A percentile compares a stretch with the other conserved stretches of the same genome.
These are phyloP conservation scores for Heliconius cydno DNA, from an alignment of 2,888 invertebrate genomes.

Conservation along the genomic window DNA sequence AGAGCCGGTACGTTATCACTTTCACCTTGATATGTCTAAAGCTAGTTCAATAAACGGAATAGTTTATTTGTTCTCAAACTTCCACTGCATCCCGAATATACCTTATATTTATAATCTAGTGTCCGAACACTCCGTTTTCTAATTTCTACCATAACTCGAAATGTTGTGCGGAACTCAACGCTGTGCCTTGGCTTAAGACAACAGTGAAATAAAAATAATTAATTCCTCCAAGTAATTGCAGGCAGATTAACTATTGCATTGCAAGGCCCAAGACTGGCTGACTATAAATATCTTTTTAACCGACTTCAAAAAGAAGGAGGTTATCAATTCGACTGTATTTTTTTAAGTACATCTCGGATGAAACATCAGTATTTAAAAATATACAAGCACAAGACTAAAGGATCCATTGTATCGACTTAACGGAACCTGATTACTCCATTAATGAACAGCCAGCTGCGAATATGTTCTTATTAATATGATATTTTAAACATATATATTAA, in stretches of 20 bases:
- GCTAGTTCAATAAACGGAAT: conserved; percentile 11
- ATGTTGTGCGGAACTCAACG: no score
- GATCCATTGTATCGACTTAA: conserved; percentile 17
- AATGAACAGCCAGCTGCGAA: not conserved
- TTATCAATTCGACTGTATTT: no score
- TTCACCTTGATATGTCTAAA: conserved; percentile 46
- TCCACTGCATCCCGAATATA: not conserved
- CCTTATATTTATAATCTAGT: no score
- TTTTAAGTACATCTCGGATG: not conserved
- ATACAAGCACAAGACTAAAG: not conserved
- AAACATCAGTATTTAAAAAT: not conserved
- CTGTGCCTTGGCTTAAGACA: not conserved
- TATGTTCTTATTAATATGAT: not conserved
- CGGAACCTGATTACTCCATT: conserved; percentile 11
- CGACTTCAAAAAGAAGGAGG: no score
- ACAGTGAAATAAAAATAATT: not conserved
- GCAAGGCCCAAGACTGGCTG: not conserved
- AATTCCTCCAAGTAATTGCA: not conserved
- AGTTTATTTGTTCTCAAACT: not conserved
- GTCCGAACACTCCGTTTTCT: no score
- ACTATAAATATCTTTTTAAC: not conserved
- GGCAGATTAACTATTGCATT: not conserved
- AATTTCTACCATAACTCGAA: no score
- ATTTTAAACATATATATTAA: not conserved
- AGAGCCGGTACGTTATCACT: conserved; percentile 48